phyloP scores from a whole-genome alignment of 2,113 vertebrate genomes.

The Ailuropoda melanoleuca region DNA sequence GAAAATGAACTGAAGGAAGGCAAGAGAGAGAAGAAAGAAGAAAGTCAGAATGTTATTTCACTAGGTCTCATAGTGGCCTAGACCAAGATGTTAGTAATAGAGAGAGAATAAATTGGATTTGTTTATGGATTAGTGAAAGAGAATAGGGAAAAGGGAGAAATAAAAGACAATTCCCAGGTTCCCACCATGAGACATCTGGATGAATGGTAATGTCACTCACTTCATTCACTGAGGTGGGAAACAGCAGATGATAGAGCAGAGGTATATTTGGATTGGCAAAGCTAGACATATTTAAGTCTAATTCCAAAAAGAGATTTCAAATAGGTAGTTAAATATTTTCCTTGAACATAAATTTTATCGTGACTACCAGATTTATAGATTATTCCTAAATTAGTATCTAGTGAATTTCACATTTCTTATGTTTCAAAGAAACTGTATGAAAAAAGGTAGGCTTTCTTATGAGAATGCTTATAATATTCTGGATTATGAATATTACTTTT shows the following conservation, averaged over 20 bases:
- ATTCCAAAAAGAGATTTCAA: conserved; percentile 9
- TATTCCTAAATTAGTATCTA: neutral
- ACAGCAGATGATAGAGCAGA: neutral
- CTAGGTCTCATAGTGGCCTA: neutral
- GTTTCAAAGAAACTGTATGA: neutral
- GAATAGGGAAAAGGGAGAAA: neutral
- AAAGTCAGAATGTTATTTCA: neutral
- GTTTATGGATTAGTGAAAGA: neutral
- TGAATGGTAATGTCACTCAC: neutral
- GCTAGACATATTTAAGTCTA: neutral
- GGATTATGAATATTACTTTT: neutral
- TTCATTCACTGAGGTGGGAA: neutral
- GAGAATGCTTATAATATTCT: neutral
- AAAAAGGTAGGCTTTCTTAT: neutral
- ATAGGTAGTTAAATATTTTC: neutral
- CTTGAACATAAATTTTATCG: neutral
- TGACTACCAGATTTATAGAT: neutral
- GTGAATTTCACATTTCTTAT: neutral
- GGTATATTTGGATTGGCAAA: neutral
- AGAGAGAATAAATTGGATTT: neutral
- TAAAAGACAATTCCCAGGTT: neutral
- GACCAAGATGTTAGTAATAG: neutral
- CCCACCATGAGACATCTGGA: neutral
- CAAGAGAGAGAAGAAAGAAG: neutral
- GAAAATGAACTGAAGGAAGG: neutral